Base-by-base conservation (phyloP, 2,888 invertebrate genomes). In the Dasysyrphus tricinctus region DNA sequence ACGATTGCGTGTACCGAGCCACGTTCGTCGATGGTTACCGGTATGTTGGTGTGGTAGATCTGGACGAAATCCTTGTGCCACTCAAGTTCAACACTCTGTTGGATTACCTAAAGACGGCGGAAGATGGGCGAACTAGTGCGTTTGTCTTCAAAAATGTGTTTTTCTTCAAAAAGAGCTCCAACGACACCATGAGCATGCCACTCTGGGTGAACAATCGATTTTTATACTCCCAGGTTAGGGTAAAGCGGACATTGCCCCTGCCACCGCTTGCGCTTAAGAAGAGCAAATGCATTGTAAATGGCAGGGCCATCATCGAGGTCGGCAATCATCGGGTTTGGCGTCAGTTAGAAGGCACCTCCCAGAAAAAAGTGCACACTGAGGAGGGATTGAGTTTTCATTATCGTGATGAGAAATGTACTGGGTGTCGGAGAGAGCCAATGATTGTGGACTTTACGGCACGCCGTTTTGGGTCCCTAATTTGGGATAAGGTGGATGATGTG, bases 1-100 rank as follows among this genome's bases (percentile, higher is more conserved):
- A 98, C 92, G 98, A 98, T 93, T 98, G 98, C 92, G 94, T 98
- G 16, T 98, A 97, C 93, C 94, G 98, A 88, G 96, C 97, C 72
- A 97, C 97, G 96, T 95, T 96, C 81, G 91, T 93, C 78, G 91
- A 93, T 80, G 93, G 93, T 57, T 96, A 95, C 89, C 95, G 96
- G 77, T 97, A 97, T 93, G 94, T 97, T 16, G 94, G 97, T 4
- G 94, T 97, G 69, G 95, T 98, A 70, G 98, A 98, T 91, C 94
- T 98, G 83, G 98, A 98, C 90, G 98, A 98, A 91, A 95, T 96
- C 90, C 95, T 98, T 88, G 93, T 98, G 89, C 97, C 97, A 0
- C 94, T 96, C 69, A 94, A 95, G 89, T 96, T 97, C 92, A 94
- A 95, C 79, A 96, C 96, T 0, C 93, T 97, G 83, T 94, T 95